Base-by-base conservation (phyloP, 2,888 invertebrate genomes). In the Tinea semifulvella region DNA sequence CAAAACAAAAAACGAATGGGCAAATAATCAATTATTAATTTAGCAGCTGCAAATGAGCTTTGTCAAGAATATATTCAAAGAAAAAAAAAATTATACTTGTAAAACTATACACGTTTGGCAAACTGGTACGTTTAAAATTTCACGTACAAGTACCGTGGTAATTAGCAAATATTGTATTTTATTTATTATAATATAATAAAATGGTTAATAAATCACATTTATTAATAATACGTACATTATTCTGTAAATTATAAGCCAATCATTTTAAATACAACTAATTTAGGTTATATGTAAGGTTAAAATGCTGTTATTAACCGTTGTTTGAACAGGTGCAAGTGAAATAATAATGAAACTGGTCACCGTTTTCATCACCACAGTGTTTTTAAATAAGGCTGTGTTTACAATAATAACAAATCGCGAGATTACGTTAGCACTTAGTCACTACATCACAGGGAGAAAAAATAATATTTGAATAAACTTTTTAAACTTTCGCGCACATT, bases 211-310 rank as follows among this genome's bases (percentile, higher is more conserved):
- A 5, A 22, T 22, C 8, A 22, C 14, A 13, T 31, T 31, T 14
- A 13, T 11, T 3, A 22, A 31, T 31, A 31, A 13, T 4, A 4
- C 11, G 6, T 31, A 31, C 3, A 14, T 31, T 31, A 31, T 13
- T 31, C 2, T 7, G 31, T 31, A 14, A 4, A 31, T 7, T 13
- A 14, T 31, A 13, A 7, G 13, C 14, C 31, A 31, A 31, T n/a
- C n/a, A n/a, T n/a, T n/a, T n/a, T n/a, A n/a, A 13, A 11, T 7
- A 31, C 14, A 2, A 13, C 2, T 31, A 31, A 31, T 31, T 2
- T 31, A 31, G 31, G 31, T 31, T 31, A 31, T 14, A 13, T 14
- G 10, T 14, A 13, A 31, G 31, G 31, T 31, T 31, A 31, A 7
- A 13, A 13, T 2, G 13, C 13, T 31, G 14, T 31, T 31, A 31